Conservation (phyloP, 35 echinoderm and acorn worm species). For the Heliocidaris tuberculata region DNA sequence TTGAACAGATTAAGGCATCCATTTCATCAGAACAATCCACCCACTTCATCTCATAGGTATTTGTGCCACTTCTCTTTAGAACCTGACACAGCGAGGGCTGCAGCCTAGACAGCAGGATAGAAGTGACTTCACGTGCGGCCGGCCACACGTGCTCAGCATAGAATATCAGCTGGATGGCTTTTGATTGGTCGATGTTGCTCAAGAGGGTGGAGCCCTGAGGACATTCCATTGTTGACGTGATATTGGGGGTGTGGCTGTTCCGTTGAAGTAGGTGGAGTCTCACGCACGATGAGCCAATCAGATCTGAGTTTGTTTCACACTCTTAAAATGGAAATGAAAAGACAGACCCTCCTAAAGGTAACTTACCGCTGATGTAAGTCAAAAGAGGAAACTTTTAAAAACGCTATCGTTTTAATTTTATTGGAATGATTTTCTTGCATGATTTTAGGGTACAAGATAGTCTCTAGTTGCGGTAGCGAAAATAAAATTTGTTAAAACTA, state of each 20-base stretch:
- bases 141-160: constrained; percentile 46
- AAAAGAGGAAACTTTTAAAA: background rate
- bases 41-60: constrained; percentile 45
- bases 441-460: too few species aligned
- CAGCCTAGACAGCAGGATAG: background rate
- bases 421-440: too few species aligned
- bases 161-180: constrained; percentile 23
- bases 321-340: background rate
- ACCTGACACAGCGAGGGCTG: background rate
- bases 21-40: constrained; percentile 7
- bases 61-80: background rate
- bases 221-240: constrained; percentile 27
- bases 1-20: constrained; percentile 64
- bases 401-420: background rate
- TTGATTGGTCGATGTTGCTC: background rate
- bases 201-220: constrained; percentile 26
- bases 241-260: background rate
- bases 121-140: background rate
- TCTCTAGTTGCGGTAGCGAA: too few species aligned
- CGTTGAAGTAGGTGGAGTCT: constrained; percentile 8
- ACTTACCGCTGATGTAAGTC: too few species aligned
- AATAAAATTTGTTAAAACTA: too few species aligned
- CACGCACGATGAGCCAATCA: constrained; percentile 46
- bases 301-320: background rate
- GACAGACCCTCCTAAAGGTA: too few species aligned